phyloP scores from a whole-genome alignment of 2,888 invertebrate genomes.

The Cheilosia impressa region DNA sequence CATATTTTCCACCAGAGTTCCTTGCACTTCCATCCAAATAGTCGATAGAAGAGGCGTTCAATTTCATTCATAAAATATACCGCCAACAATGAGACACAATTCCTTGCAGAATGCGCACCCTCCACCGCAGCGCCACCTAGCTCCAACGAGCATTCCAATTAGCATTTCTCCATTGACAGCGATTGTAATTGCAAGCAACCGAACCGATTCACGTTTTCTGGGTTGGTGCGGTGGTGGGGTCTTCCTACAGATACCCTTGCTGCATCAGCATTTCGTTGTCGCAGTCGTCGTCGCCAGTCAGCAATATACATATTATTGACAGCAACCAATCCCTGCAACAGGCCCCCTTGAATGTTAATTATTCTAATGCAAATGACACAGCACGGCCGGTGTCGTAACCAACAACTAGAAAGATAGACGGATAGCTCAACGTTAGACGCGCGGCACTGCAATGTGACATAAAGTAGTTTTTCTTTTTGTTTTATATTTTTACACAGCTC shows the following conservation, averaged over 20 bases:
- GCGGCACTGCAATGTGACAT: conserved; percentile 41
- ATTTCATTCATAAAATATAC: no score
- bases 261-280: neutral
- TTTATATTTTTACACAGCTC: neutral
- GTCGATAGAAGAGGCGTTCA: no score
- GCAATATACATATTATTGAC: conserved; percentile 6
- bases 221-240: neutral
- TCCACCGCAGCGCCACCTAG: no score
- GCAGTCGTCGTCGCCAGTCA: neutral
- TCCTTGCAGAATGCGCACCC: no score
- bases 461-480: neutral
- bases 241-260: neutral
- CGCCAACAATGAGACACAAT: no score
- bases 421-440: neutral
- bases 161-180: neutral
- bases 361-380: conserved; percentile 37
- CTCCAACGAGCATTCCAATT: neutral
- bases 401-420: conserved; percentile 10
- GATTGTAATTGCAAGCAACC: neutral
- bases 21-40: no score
- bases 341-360: conserved; percentile 5
- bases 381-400: conserved; percentile 19
- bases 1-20: no score
- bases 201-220: conserved; percentile 30
- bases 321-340: neutral